Evolutionary conservation across 1,140 invertebrate species (phyloP).

Genomic region (Diachasmimorpha longicaudata): DNA sequence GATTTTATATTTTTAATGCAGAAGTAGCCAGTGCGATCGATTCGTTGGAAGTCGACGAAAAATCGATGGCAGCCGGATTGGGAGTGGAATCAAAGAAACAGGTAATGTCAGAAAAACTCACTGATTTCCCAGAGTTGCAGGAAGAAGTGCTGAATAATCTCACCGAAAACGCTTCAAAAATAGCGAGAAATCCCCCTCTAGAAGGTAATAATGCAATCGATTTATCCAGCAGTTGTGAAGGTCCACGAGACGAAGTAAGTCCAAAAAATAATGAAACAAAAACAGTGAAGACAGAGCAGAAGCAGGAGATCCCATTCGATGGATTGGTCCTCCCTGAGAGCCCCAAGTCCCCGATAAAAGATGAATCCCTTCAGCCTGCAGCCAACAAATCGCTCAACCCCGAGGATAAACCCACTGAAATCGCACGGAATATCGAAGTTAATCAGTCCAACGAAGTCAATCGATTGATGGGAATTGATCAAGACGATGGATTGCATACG

Average conservation of each 20-base stretch:
- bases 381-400: background rate
- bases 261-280: background rate
- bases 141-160: constrained; percentile 54
- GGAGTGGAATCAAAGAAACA: constrained; percentile 56
- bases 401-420: background rate
- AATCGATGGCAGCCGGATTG: constrained; percentile 34
- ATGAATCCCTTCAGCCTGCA: no score
- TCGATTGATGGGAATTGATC: background rate
- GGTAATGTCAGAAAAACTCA: constrained; percentile 56
- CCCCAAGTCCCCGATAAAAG: no score
- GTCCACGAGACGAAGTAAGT: background rate
- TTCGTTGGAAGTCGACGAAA: constrained; percentile 38
- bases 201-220: constrained; percentile 41
- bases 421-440: background rate
- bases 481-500: background rate
- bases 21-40: constrained; percentile 42
- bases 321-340: no score
- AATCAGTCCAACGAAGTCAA: background rate
- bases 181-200: background rate
- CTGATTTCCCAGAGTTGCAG: constrained; percentile 53
- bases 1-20: constrained; percentile 18
- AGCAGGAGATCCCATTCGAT: background rate
- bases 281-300: constrained; percentile 22
- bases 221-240: constrained; percentile 36
- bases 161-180: constrained; percentile 40